phyloP scores from a whole-genome alignment of 2,113 vertebrate genomes.

The Nasalis larvatus region DNA sequence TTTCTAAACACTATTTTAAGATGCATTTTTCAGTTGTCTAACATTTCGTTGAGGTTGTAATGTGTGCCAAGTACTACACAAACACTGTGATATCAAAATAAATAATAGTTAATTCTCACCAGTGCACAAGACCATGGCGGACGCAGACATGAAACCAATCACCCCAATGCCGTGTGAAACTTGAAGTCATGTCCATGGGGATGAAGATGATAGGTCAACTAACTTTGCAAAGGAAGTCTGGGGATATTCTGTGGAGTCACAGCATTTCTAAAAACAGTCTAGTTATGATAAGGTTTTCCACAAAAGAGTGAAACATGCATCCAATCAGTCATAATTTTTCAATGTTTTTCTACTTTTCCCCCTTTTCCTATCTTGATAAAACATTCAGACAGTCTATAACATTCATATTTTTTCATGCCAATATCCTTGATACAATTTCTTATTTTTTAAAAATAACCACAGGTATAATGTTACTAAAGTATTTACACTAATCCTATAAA shows the following conservation, averaged over 20 bases:
- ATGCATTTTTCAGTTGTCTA: not conserved
- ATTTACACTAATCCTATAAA: slow-evolving; percentile 13
- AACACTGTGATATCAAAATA: not conserved
- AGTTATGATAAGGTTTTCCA: not conserved
- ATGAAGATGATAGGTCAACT: not conserved
- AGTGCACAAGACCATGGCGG: not conserved
- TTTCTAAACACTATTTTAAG: not conserved
- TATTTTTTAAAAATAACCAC: not conserved
- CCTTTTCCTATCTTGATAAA: not conserved
- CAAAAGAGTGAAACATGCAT: not conserved
- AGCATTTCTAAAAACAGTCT: not conserved
- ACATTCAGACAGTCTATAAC: not conserved
- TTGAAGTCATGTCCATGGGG: not conserved
- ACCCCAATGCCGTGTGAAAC: not conserved
- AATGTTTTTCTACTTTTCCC: not conserved
- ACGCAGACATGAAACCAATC: not conserved
- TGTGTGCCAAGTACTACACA: not conserved
- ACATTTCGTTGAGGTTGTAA: not conserved
- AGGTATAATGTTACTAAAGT: not conserved
- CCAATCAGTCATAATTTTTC: not conserved
- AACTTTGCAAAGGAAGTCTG: not conserved
- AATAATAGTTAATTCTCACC: not conserved
- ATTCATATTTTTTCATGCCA: not conserved
- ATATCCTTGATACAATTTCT: not conserved
- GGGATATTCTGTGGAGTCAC: not conserved